phyloP scores from a whole-genome alignment of 2,113 vertebrate genomes.

The Mirza zaza region DNA sequence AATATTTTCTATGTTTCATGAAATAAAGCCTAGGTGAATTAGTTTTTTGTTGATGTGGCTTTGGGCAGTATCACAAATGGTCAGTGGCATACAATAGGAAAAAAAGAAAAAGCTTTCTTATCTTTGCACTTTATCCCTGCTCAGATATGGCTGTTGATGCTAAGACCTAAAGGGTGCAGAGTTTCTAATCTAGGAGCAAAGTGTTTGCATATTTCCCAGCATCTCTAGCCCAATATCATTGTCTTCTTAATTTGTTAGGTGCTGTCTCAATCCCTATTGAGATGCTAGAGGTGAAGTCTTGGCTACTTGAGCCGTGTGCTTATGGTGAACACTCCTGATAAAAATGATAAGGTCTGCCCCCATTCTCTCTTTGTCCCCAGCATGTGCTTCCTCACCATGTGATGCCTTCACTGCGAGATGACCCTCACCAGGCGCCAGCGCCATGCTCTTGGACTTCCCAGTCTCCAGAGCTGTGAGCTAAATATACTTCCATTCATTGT shows the following conservation, averaged over 20 bases:
- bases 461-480: not conserved
- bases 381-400: too few relatives aligned
- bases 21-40: not conserved
- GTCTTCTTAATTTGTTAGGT: not conserved
- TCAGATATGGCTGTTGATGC: not conserved
- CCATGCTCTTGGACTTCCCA: not conserved
- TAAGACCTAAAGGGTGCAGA: not conserved
- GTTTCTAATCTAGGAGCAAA: not conserved
- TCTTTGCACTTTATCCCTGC: not conserved
- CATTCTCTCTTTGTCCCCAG: too few relatives aligned
- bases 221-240: not conserved
- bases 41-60: not conserved
- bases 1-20: slow-evolving; percentile 12
- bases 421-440: not conserved
- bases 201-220: not conserved
- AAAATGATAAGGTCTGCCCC: too few relatives aligned
- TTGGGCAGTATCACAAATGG: not conserved
- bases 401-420: too few relatives aligned
- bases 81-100: not conserved
- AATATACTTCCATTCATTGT: not conserved
- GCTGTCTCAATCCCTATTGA: not conserved
- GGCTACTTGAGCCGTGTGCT: not conserved
- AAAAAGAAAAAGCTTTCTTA: not conserved
- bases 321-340: too few relatives aligned
- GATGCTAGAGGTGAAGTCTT: not conserved